These are phyloP conservation scores for Acrocyrtus sp. DNA, from an alignment of 2,888 invertebrate genomes.

Conservation along the genomic window DNA sequence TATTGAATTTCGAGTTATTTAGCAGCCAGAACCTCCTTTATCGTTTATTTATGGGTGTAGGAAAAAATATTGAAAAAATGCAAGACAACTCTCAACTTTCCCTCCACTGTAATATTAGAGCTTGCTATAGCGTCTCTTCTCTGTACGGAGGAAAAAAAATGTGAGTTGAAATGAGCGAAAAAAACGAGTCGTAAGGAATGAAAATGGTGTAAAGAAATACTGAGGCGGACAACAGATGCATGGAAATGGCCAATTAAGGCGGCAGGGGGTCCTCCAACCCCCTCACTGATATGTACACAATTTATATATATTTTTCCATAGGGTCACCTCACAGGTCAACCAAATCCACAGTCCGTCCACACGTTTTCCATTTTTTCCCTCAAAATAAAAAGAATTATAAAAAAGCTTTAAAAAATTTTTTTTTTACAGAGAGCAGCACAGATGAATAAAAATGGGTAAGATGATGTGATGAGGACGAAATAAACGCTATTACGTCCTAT, in stretches of 20 bases:
- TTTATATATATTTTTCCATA: constrained; percentile 58
- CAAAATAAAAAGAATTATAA: not conserved
- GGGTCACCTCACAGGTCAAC: constrained; percentile 63
- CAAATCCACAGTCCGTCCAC: constrained; percentile 62
- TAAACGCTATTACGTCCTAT: no score
- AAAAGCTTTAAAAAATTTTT: no score
- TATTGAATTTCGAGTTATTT: no score
- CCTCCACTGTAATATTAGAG: not conserved
- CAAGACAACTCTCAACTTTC: not conserved
- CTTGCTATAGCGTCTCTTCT: no score
- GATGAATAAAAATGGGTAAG: no score
- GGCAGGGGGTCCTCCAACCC: constrained; percentile 63
- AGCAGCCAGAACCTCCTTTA: not conserved
- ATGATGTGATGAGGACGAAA: no score
- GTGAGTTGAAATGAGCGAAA: constrained; percentile 6
- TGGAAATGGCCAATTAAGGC: constrained; percentile 64
- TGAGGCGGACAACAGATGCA: constrained; percentile 64
- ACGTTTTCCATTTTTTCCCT: constrained; percentile 55
- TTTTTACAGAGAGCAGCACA: no score
- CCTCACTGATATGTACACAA: constrained; percentile 63
- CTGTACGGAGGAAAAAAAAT: constrained; percentile 1
- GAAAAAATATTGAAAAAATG: not conserved
- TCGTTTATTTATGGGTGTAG: not conserved
- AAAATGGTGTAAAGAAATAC: constrained; percentile 38
- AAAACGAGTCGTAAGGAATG: constrained; percentile 3